phyloP scores from a whole-genome alignment of 2,888 invertebrate species.

The Pristionchus maxplancki region DNA sequence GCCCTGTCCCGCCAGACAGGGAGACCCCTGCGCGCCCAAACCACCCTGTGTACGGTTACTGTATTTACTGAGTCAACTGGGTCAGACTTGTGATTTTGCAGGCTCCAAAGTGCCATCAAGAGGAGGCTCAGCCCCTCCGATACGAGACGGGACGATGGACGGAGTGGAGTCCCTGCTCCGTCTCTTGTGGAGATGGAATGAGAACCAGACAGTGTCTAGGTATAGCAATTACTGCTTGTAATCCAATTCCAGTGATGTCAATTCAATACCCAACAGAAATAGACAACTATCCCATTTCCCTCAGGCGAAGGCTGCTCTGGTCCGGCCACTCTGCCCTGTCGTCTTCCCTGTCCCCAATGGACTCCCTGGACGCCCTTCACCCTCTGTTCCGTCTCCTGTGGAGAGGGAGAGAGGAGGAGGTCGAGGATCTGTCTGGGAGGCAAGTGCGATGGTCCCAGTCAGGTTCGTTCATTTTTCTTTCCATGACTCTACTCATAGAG shows the following conservation, averaged over 20 bases:
- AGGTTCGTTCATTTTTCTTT: constrained; percentile 53
- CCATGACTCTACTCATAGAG: too few species aligned
- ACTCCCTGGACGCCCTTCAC: constrained; percentile 64
- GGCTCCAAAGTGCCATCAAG: not conserved
- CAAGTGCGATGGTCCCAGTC: constrained; percentile 65
- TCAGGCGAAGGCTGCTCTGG: constrained; percentile 59
- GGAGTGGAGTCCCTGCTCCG: constrained; percentile 64
- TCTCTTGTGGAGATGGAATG: constrained; percentile 62
- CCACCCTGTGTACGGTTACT: constrained; percentile 60
- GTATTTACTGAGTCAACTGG: not conserved
- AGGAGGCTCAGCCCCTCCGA: not conserved
- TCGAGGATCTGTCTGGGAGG: constrained; percentile 61
- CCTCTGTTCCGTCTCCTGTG: constrained; percentile 63
- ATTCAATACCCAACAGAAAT: too few species aligned
- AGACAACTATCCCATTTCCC: too few species aligned
- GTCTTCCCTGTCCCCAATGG: constrained; percentile 62
- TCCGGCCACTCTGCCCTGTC: constrained; percentile 57
- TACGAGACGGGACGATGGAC: constrained; percentile 62
- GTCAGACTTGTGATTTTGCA: not conserved
- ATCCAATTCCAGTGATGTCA: too few species aligned
- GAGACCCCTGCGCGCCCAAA: constrained; percentile 67
- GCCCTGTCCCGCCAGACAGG: constrained; percentile 67
- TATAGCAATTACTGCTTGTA: too few species aligned
- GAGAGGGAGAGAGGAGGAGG: constrained; percentile 62
- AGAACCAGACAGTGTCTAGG: constrained; percentile 61